Evolutionary conservation across 1,140 invertebrate genomes (phyloP).

Genomic region (Solenopsis fugax): DNA sequence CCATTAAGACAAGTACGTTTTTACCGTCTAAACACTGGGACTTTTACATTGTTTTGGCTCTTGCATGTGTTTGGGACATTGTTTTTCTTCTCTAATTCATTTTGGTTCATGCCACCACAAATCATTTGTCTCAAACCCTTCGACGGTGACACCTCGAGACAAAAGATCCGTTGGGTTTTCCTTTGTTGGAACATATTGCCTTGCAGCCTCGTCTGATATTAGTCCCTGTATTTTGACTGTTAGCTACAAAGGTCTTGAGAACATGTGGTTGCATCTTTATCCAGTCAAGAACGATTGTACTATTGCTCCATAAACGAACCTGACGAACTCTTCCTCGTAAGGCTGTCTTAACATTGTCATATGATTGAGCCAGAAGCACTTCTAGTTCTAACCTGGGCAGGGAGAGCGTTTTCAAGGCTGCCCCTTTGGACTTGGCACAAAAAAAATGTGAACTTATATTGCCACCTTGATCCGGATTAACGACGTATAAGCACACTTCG

Average conservation of each 20-base stretch:
- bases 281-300: not conserved
- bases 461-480: not conserved
- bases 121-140: too few species aligned
- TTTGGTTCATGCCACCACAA: too few species aligned
- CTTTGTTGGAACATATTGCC: not conserved
- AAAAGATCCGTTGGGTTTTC: conserved; percentile 8
- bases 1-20: too few species aligned
- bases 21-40: too few species aligned
- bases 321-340: not conserved
- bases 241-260: conserved; percentile 9
- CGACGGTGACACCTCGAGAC: not conserved
- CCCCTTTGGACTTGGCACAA: conserved; percentile 11
- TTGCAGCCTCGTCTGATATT: not conserved
- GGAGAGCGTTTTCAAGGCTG: not conserved
- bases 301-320: not conserved
- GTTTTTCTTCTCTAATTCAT: too few species aligned
- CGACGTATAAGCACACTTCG: not conserved
- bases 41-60: too few species aligned
- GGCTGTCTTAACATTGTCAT: not conserved
- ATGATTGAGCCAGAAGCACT: not conserved
- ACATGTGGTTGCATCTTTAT: not conserved
- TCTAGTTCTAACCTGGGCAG: conserved; percentile 13
- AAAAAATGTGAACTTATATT: not conserved
- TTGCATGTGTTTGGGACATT: too few species aligned
- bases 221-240: not conserved